Conservation (phyloP, 2,797 vertebrate genomes). For the Pogonophryne albipinna region DNA sequence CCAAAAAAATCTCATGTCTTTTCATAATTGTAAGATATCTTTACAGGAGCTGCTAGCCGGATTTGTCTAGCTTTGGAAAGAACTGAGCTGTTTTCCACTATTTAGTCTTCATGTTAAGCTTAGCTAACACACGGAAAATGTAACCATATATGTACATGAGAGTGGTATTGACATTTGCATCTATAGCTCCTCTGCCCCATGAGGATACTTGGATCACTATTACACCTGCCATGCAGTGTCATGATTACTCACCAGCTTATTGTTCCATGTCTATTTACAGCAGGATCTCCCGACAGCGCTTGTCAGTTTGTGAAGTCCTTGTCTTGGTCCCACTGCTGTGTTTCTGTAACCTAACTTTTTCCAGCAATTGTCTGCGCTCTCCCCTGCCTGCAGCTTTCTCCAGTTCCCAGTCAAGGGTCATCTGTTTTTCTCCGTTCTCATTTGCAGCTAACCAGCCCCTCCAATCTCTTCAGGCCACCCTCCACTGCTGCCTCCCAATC, state of each 20-base stretch:
- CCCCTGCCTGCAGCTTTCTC: slow-evolving; percentile 7
- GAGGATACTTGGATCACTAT: slow-evolving; percentile 11
- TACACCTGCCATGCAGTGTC: slow-evolving; percentile 27
- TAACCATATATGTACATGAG: background rate
- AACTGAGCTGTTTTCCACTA: background rate
- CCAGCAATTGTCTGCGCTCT: background rate
- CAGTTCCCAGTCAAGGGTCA: slow-evolving; percentile 21
- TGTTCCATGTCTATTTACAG: slow-evolving; percentile 26
- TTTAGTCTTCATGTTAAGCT: background rate
- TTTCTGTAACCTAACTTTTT: slow-evolving; percentile 26
- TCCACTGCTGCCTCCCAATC: slow-evolving; percentile 13
- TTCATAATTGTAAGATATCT: background rate
- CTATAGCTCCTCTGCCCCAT: background rate
- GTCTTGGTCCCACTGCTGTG: slow-evolving; percentile 23
- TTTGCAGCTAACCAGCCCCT: slow-evolving; percentile 34
- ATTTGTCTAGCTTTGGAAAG: background rate
- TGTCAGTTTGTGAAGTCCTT: slow-evolving; percentile 30
- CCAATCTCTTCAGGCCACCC: slow-evolving; percentile 16
- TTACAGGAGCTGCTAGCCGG: background rate
- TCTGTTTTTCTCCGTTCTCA: slow-evolving; percentile 37
- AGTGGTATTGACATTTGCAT: background rate
- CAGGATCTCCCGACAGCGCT: slow-evolving; percentile 18
- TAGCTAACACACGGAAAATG: background rate
- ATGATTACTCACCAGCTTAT: slow-evolving; percentile 49
- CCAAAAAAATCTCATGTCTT: background rate